These are phyloP conservation scores for Callipepla squamata DNA, from an alignment of 2,113 vertebrate genomes.

Conservation along the genomic window DNA sequence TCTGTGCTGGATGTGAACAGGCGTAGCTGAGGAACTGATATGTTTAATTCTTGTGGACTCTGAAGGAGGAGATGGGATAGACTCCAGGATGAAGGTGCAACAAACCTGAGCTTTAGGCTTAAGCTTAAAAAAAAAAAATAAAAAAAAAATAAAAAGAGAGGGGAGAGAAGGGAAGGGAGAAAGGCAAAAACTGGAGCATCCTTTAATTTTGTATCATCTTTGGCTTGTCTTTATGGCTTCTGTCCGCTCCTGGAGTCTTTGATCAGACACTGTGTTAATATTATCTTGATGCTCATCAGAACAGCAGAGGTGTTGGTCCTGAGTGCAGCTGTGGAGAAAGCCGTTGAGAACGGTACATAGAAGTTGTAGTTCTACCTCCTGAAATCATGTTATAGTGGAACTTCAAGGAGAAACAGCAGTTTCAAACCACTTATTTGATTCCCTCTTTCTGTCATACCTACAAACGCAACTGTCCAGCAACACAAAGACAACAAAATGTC, in stretches of 20 bases:
- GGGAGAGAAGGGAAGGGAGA: not conserved
- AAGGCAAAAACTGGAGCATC: not conserved
- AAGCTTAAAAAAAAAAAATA: not conserved
- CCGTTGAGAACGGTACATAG: not conserved
- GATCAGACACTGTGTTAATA: not conserved
- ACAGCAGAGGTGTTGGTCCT: not conserved
- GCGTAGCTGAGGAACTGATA: not conserved
- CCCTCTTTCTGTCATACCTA: not conserved
- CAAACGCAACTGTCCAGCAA: not conserved
- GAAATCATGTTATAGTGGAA: not conserved
- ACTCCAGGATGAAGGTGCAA: rapidly evolving
- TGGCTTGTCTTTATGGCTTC: not conserved
- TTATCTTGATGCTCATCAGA: not conserved
- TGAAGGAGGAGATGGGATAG: not conserved
- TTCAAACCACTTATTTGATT: slow-evolving; percentile 11
- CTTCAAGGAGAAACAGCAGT: not conserved
- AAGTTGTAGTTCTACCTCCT: not conserved
- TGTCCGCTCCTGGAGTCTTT: not conserved
- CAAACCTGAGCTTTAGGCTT: not conserved
- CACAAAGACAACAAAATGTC: not conserved
- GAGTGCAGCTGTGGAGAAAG: not conserved
- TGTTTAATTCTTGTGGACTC: not conserved
- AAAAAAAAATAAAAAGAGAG: not conserved
- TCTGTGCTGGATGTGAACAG: not conserved
- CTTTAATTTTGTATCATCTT: not conserved